Base-by-base conservation (phyloP, 2,113 vertebrate genomes). In the Ophthalmolycus amberensis region DNA sequence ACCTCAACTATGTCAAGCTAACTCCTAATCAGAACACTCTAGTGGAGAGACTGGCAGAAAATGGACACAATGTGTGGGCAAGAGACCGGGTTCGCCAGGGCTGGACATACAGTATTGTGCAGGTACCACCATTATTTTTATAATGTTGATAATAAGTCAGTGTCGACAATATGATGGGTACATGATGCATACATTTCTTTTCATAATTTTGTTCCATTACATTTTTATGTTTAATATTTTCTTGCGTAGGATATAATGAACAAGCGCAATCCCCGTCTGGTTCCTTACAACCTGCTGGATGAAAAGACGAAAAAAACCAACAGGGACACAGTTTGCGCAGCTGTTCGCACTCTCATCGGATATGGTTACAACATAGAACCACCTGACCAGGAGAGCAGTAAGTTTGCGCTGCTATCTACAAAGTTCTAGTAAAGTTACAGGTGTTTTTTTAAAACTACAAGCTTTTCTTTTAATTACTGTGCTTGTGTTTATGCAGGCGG, bases 341-440 rank as follows among this genome's bases (percentile, higher is more conserved):
- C 97, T 0, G 97, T 98, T 77, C 96, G 97, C 6, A 98, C 97
- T 9, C 95, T 98, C 9, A 94, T 98, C 1, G 97, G 97, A 80
- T 97, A 98, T 0, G 97, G 97, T 65, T 98, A 98, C 93, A 98
- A 98, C 90, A 96, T 98, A 1, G 97, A 98, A 54, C 97, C 97
- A 0, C 97, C 97, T 1, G 97, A 98, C 87, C 97, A 98, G 90
- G 97, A 98, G 79, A 91, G 96, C 91, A 94, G 97, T 98, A 90
- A 94, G 95, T 93, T 67, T 81, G 25, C 14, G 50, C 58, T 6
- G 6, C 9, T 50, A 27, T 77, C 18, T 29, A 60, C 25, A 29
- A 48, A 20, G 25, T 25, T 25, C 25, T 32, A 5, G 46, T 25
- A 63, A 64, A 67, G 38, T 3, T 50, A 50, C 6, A n/a, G 2